phyloP scores from a whole-genome alignment of 1,140 invertebrate genomes.

The Nephotettix cincticeps region DNA sequence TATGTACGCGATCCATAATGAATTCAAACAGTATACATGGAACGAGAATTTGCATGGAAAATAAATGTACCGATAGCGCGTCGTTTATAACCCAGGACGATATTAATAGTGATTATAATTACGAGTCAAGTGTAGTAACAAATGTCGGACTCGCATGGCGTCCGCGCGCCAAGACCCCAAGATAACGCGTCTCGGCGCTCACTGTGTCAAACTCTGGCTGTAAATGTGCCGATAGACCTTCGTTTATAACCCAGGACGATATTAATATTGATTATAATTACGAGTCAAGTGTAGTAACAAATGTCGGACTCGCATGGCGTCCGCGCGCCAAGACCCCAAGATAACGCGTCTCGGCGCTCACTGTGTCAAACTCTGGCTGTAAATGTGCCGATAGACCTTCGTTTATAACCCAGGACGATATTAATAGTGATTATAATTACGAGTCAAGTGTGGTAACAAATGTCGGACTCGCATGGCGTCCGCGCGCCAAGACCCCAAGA shows the following conservation, averaged over 20 bases:
- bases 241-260: constrained; percentile 11
- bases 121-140: constrained; percentile 6
- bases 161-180: too few relatives aligned
- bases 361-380: too few relatives aligned
- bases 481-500: too few relatives aligned
- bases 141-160: not conserved
- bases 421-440: constrained; percentile 14
- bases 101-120: constrained; percentile 18
- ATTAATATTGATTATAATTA: constrained; percentile 14
- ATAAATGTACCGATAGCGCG: constrained; percentile 18
- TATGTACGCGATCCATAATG: constrained; percentile 12
- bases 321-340: too few relatives aligned
- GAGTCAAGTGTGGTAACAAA: constrained; percentile 11
- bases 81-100: constrained; percentile 8
- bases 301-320: not conserved
- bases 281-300: constrained; percentile 10
- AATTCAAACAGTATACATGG: constrained; percentile 17
- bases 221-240: constrained; percentile 9
- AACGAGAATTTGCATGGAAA: constrained; percentile 18
- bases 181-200: too few relatives aligned
- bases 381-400: constrained; percentile 9
- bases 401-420: constrained; percentile 11
- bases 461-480: not conserved
- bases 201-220: too few relatives aligned
- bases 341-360: too few relatives aligned